A percentile compares a stretch with the other conserved stretches of the same genome.
phyloP scores from a whole-genome alignment of 37 sponge, comb jelly and placozoan genomes.

The Haliclona indistincta region DNA sequence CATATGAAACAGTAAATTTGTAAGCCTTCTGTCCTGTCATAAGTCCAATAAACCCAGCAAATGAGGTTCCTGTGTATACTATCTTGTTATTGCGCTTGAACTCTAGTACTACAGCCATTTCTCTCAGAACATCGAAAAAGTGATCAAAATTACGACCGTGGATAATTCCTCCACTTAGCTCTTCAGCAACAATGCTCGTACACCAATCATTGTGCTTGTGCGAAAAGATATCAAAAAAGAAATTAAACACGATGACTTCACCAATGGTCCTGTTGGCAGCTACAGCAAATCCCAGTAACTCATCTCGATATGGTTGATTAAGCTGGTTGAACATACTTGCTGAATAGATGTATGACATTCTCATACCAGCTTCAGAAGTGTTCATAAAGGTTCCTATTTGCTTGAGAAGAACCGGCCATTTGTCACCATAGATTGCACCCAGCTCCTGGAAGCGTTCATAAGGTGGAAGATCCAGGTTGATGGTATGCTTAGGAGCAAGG shows the following conservation, averaged over 20 bases:
- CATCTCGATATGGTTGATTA: constrained; percentile 62
- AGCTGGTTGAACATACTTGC: constrained; percentile 38
- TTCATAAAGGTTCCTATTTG: constrained; percentile 36
- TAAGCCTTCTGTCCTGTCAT: constrained; percentile 76
- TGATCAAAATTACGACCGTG: constrained; percentile 94
- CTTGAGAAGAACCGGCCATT: constrained; percentile 19
- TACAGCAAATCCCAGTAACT: constrained; percentile 62
- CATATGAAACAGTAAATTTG: constrained; percentile 70
- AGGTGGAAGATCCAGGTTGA: constrained; percentile 60
- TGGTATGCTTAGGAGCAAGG: too few relatives aligned
- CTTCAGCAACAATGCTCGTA: constrained; percentile 88
- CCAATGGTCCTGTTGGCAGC: constrained; percentile 24
- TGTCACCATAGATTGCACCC: constrained; percentile 11
- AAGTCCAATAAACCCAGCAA: constrained; percentile 83
- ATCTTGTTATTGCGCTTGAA: constrained; percentile 70
- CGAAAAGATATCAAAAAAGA: constrained; percentile 71
- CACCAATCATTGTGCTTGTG: too few relatives aligned
- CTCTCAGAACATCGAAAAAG: constrained; percentile 53
- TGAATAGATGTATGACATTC: constrained; percentile 34
- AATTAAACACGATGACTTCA: constrained; percentile 56
- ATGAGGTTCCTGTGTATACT: constrained; percentile 76
- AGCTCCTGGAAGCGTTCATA: constrained; percentile 55
- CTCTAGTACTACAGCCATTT: constrained; percentile 72
- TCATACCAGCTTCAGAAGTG: constrained; percentile 26
- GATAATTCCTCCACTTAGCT: constrained; percentile 59